These are phyloP conservation scores for Neoaliturus tenellus DNA, from an alignment of 2,888 invertebrate species.

Conservation along the genomic window DNA sequence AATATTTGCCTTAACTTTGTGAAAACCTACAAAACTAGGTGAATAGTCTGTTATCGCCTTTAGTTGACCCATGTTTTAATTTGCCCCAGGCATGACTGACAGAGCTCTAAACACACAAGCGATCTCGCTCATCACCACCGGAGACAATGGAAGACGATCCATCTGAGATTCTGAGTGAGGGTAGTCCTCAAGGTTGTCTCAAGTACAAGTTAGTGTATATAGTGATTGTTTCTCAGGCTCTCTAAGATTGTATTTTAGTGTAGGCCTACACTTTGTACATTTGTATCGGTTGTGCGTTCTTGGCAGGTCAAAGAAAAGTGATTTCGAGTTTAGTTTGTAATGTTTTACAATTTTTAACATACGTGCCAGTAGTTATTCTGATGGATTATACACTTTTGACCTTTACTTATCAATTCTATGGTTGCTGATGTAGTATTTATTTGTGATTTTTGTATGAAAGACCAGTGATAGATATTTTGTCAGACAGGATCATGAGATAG, in stretches of 20 bases:
- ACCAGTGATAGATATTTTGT: background rate
- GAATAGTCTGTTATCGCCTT: too few relatives aligned
- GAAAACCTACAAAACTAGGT: too few relatives aligned
- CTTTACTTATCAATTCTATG: background rate
- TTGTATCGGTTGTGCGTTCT: background rate
- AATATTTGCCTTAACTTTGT: too few relatives aligned
- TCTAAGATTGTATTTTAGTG: constrained; percentile 11
- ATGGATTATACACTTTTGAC: background rate
- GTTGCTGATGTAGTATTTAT: background rate
- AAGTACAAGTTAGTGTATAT: constrained; percentile 43
- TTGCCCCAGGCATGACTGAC: constrained; percentile 14
- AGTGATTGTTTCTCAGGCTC: constrained; percentile 19
- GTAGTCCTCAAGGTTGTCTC: background rate
- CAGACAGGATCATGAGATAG: background rate
- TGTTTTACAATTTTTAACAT: background rate
- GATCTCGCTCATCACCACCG: constrained; percentile 17
- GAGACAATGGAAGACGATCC: constrained; percentile 7
- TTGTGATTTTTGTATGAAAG: background rate
- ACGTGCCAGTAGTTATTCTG: too few relatives aligned
- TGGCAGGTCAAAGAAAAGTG: background rate
- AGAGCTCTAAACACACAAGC: constrained; percentile 24
- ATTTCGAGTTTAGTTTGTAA: background rate
- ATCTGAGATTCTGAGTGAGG: background rate
- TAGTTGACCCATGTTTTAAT: too few relatives aligned
- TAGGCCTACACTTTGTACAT: constrained; percentile 39